phyloP scores from a whole-genome alignment of 2,888 invertebrate genomes.

The Adela reaumurella region DNA sequence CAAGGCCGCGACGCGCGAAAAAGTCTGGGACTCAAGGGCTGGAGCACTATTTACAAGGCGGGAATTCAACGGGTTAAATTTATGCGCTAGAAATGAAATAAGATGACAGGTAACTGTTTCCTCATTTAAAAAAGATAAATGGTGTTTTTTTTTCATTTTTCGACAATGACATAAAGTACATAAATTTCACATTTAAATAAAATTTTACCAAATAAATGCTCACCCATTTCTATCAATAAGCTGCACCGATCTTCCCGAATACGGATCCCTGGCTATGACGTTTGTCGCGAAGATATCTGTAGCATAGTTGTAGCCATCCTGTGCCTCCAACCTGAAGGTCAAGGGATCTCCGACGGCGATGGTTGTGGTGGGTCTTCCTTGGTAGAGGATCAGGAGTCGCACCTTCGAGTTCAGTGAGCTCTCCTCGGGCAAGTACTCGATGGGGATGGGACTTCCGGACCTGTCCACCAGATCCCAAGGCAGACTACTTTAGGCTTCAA shows the following conservation, averaged over 20 bases:
- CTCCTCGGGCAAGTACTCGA: slow-evolving; percentile 88
- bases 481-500: slow-evolving; percentile 47
- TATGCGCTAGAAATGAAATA: no score
- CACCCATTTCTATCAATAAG: slow-evolving; percentile 88
- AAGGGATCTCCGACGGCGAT: slow-evolving; percentile 91
- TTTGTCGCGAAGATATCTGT: slow-evolving; percentile 91
- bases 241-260: slow-evolving; percentile 85
- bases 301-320: slow-evolving; percentile 84
- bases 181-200: no score
- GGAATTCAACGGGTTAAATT: no score
- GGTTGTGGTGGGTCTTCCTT: slow-evolving; percentile 87
- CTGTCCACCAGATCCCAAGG: slow-evolving; percentile 57
- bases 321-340: slow-evolving; percentile 84
- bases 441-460: slow-evolving; percentile 88
- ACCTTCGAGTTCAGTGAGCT: slow-evolving; percentile 88
- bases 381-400: slow-evolving; percentile 79
- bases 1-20: no score
- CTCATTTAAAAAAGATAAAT: no score
- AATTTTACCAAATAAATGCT: slow-evolving; percentile 20
- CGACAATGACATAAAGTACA: no score
- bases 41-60: no score
- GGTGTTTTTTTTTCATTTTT: no score
- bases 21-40: no score
- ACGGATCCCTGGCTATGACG: slow-evolving; percentile 89
- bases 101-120: no score